These are phyloP conservation scores for Cololabis saira DNA, from an alignment of 2,113 vertebrate species.

Conservation along the genomic window DNA sequence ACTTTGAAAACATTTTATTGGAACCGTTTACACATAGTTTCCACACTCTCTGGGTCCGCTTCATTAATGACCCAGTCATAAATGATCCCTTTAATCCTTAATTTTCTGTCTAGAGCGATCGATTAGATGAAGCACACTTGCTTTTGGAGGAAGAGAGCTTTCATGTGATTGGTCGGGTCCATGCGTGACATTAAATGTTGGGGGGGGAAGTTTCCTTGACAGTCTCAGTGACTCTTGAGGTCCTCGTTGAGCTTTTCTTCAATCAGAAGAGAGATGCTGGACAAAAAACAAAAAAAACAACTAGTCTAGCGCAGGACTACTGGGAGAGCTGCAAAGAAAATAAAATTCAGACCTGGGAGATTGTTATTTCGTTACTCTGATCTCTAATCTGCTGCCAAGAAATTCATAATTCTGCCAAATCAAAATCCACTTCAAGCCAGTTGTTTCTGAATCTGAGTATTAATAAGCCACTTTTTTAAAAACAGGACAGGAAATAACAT, in stretches of 20 bases:
- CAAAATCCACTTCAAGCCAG: slow-evolving; percentile 13
- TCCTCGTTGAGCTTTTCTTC: slow-evolving; percentile 39
- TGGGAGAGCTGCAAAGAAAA: slow-evolving; percentile 27
- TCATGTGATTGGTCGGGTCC: slow-evolving; percentile 5
- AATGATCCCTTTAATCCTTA: not conserved
- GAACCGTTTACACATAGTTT: slow-evolving; percentile 20
- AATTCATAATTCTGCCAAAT: slow-evolving; percentile 19
- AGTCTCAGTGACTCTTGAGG: slow-evolving; percentile 29
- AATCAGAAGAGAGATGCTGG: slow-evolving; percentile 9
- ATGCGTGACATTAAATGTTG: slow-evolving; percentile 17
- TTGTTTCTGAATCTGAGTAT: slow-evolving; percentile 30
- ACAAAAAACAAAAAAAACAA: slow-evolving; percentile 17
- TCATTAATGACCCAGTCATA: slow-evolving; percentile 13
- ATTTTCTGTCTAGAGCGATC: slow-evolving; percentile 4
- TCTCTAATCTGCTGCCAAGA: slow-evolving; percentile 17
- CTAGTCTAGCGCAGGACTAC: slow-evolving; percentile 1
- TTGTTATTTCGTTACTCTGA: not conserved
- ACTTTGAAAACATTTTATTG: slow-evolving; percentile 38
- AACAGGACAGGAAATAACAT: slow-evolving; percentile 17
- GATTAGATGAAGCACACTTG: not conserved
- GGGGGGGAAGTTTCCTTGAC: slow-evolving; percentile 21
- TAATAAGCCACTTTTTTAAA: slow-evolving; percentile 21
- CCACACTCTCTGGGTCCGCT: not conserved
- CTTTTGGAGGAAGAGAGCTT: not conserved
- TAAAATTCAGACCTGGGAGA: not conserved